A percentile compares a stretch with the other conserved stretches of the same genome.
phyloP scores from a whole-genome alignment of 2,888 invertebrate genomes.

The Morinoia aosen region DNA sequence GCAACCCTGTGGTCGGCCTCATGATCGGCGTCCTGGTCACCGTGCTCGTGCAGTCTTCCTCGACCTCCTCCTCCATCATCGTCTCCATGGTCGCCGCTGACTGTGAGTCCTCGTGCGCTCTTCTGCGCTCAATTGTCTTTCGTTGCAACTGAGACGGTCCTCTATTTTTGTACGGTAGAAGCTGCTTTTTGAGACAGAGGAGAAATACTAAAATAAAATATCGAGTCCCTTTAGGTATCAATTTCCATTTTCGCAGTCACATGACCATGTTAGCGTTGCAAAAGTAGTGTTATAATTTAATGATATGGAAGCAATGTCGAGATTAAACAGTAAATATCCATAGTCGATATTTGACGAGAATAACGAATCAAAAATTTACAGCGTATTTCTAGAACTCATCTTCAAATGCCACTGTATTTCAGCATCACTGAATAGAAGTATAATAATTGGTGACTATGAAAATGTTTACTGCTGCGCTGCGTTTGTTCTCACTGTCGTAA shows the following conservation, averaged over 20 bases:
- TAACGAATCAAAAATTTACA: not conserved
- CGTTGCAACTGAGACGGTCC: not conserved
- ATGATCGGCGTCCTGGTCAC: constrained; percentile 76
- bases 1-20: constrained; percentile 75
- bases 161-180: not conserved
- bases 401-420: not conserved
- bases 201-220: not conserved
- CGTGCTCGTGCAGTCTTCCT: constrained; percentile 75
- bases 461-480: not conserved
- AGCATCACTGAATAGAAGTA: not conserved
- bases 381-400: not conserved
- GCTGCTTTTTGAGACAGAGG: not conserved
- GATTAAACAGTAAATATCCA: not conserved
- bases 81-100: constrained; percentile 72
- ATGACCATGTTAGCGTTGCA: not conserved
- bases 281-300: not conserved
- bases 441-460: not conserved
- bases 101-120: constrained; percentile 58
- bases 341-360: not conserved
- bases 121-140: not conserved
- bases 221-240: not conserved
- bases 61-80: constrained; percentile 74
- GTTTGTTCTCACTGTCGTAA: not conserved
- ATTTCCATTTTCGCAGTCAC: not conserved
- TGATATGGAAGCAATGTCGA: not conserved